phyloP scores from a whole-genome alignment of 2,113 vertebrate species.

The Syrrhaptes paradoxus region DNA sequence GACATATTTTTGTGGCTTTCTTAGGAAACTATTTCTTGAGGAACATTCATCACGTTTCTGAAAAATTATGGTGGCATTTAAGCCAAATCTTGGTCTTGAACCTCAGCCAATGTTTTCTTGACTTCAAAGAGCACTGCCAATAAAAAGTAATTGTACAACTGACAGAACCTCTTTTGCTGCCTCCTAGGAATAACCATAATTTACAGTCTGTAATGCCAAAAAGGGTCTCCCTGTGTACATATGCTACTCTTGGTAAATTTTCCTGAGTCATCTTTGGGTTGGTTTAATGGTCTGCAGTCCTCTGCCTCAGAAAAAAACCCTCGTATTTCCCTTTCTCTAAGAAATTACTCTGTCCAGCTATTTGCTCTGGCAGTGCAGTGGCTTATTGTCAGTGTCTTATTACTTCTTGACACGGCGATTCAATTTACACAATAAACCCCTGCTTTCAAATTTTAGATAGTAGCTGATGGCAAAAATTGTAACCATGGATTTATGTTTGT shows the following conservation, averaged over 20 bases:
- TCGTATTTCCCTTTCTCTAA: neutral
- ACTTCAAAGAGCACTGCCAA: constrained; percentile 74
- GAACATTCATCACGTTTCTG: constrained; percentile 77
- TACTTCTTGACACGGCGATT: neutral
- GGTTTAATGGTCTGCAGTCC: neutral
- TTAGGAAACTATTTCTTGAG: constrained; percentile 78
- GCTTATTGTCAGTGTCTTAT: neutral
- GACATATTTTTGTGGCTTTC: constrained; percentile 68
- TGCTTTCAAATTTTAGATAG: neutral
- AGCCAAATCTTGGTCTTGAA: constrained; percentile 77
- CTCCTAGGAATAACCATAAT: constrained; percentile 69
- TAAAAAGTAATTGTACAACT: constrained; percentile 75
- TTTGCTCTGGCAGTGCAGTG: neutral
- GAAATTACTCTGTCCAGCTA: neutral
- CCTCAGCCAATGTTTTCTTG: constrained; percentile 74
- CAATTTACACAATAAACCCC: neutral
- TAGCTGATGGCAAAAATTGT: neutral
- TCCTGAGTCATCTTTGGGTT: constrained; percentile 32
- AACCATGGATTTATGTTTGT: neutral
- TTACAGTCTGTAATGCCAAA: constrained; percentile 44
- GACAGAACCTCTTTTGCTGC: constrained; percentile 76
- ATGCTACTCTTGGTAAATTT: constrained; percentile 6
- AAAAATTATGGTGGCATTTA: constrained; percentile 73
- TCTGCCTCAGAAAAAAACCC: neutral
- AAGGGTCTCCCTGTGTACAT: constrained; percentile 41